Percentiles rank a stretch among this genome's conserved stretches.
Conservation (phyloP, 2,797 vertebrate species). For the Tinamus major region DNA sequence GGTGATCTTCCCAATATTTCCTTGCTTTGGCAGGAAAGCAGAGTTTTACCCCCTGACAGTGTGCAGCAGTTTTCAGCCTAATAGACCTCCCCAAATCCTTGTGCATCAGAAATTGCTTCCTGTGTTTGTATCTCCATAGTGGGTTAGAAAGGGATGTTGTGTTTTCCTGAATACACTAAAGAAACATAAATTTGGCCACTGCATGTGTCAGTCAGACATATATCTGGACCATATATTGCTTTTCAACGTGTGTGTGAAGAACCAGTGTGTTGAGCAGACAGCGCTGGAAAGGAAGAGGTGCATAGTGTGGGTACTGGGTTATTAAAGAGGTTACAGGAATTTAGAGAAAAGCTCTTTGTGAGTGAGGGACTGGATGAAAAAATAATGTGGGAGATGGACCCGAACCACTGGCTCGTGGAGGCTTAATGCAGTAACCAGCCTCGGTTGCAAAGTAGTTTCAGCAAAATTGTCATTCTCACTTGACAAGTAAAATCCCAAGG, state of each 20-base stretch:
- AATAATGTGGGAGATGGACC: accelerated
- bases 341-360: neutral
- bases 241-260: neutral
- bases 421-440: neutral
- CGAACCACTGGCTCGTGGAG: neutral
- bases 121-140: neutral
- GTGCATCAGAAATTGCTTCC: neutral
- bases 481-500: neutral
- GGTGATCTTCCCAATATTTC: slow-evolving; percentile 36
- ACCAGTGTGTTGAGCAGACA: neutral
- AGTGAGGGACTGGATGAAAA: neutral
- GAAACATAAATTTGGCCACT: neutral
- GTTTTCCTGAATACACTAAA: neutral
- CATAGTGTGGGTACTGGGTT: neutral
- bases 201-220: neutral
- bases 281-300: neutral
- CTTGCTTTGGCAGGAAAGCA: slow-evolving; percentile 34
- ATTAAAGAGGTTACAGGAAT: neutral
- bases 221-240: neutral
- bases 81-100: slow-evolving; percentile 9
- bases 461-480: neutral
- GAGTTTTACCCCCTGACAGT: neutral
- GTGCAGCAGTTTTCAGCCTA: slow-evolving; percentile 45
- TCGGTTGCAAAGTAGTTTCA: neutral
- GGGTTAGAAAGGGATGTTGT: neutral